These are phyloP conservation scores for Frankliniella intonsa DNA, from an alignment of 2,888 invertebrate species.

Conservation along the genomic window DNA sequence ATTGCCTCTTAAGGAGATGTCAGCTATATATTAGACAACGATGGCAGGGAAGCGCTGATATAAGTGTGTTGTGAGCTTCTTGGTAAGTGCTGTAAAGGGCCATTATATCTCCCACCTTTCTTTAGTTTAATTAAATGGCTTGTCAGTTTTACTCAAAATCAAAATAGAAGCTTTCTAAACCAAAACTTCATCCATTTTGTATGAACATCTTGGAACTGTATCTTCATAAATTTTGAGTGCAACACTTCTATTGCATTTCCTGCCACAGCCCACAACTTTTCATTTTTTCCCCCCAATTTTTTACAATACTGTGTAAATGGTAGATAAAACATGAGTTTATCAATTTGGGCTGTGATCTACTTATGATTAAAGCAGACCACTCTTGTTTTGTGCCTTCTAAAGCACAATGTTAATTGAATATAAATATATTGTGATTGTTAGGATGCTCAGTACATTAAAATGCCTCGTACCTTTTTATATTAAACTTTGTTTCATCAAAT, in stretches of 20 bases:
- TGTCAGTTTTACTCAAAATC: background rate
- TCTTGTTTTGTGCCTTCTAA: constrained; percentile 2
- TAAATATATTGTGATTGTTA: constrained; percentile 3
- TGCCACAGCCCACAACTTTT: background rate
- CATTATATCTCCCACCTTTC: too few relatives aligned
- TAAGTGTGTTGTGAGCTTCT: background rate
- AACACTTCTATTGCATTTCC: background rate
- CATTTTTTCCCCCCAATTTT: background rate
- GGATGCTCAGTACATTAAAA: background rate
- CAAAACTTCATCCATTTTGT: too few relatives aligned
- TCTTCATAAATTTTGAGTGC: background rate
- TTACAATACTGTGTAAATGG: background rate
- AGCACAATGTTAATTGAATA: background rate
- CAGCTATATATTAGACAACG: background rate
- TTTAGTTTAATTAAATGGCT: too few relatives aligned
- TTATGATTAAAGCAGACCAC: background rate
- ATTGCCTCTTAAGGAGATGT: background rate
- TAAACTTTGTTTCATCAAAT: background rate
- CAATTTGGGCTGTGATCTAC: constrained; percentile 15
- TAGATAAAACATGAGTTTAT: constrained; percentile 5
- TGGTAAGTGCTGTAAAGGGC: too few relatives aligned
- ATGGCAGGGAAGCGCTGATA: background rate
- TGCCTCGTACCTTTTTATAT: background rate
- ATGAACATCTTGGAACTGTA: too few relatives aligned
- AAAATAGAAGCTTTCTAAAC: background rate